phyloP scores from a whole-genome alignment of 92 coral and sea anemone genomes.

The Umimayanthus kanabou region DNA sequence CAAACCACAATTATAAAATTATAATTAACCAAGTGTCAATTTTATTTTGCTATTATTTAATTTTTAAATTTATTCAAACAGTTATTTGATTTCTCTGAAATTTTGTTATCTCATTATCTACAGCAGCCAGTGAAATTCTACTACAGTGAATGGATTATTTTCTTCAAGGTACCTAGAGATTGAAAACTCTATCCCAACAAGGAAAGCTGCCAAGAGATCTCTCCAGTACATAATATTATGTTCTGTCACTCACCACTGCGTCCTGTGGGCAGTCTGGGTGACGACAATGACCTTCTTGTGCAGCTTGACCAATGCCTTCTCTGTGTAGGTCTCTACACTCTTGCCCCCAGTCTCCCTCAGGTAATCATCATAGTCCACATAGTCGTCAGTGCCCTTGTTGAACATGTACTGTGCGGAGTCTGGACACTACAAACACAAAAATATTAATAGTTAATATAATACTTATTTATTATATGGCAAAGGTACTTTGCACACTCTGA shows the following conservation, averaged over 20 bases:
- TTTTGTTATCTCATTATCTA: no score
- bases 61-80: no score
- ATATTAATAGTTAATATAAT: not conserved
- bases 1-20: no score
- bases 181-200: no score
- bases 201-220: not conserved
- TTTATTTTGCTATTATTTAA: no score
- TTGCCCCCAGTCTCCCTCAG: slow-evolving; percentile 80
- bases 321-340: slow-evolving; percentile 70
- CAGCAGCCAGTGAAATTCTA: no score
- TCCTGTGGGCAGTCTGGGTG: slow-evolving; percentile 84
- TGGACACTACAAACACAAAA: slow-evolving; percentile 67
- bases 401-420: slow-evolving; percentile 80
- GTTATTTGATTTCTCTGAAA: no score
- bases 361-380: slow-evolving; percentile 92
- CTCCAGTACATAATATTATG: not conserved
- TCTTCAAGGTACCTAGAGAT: no score
- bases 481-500: no score
- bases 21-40: no score
- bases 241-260: slow-evolving; percentile 77
- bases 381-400: slow-evolving; percentile 96
- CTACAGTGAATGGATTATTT: no score
- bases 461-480: no score
- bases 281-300: slow-evolving; percentile 86
- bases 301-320: slow-evolving; percentile 80